Percentiles rank a stretch among this genome's conserved stretches.
These are phyloP conservation scores for Saturnia pavonia DNA, from an alignment of 2,888 invertebrate genomes.

Conservation along the genomic window DNA sequence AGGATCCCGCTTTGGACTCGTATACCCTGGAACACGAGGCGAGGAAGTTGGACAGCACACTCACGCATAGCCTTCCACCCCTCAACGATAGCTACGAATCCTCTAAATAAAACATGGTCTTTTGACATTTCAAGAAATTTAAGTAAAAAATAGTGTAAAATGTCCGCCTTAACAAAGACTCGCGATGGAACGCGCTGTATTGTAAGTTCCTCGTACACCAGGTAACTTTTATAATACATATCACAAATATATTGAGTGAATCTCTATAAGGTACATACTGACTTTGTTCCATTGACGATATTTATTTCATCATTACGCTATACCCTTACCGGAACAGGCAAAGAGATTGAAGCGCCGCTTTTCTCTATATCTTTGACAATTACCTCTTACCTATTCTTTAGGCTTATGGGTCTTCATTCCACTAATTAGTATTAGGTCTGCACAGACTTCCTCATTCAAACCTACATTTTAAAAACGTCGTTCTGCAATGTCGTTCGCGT, in stretches of 20 bases:
- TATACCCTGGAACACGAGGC: constrained; percentile 95
- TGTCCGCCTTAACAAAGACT: not conserved
- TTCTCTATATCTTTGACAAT: not conserved
- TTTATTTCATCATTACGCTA: not conserved
- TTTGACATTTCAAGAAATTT: not conserved
- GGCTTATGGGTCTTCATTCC: too few species aligned
- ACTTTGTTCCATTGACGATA: not conserved
- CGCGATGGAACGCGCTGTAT: not conserved
- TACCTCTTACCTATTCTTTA: not conserved
- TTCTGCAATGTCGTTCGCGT: too few species aligned
- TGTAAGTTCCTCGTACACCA: not conserved
- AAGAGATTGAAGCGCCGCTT: not conserved
- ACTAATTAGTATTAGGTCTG: not conserved
- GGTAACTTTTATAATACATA: not conserved
- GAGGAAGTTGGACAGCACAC: constrained; percentile 85
- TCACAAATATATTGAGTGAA: not conserved
- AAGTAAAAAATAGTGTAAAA: not conserved
- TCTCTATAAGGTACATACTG: not conserved
- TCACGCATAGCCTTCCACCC: constrained; percentile 83
- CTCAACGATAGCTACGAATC: constrained; percentile 78
- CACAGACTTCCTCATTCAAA: too few species aligned
- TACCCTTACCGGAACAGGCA: not conserved
- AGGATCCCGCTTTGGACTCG: constrained; percentile 93
- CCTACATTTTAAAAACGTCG: too few species aligned
- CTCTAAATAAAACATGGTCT: constrained; percentile 56